Base-by-base conservation (phyloP, 2,797 vertebrate species). In the Siniperca obscura region DNA sequence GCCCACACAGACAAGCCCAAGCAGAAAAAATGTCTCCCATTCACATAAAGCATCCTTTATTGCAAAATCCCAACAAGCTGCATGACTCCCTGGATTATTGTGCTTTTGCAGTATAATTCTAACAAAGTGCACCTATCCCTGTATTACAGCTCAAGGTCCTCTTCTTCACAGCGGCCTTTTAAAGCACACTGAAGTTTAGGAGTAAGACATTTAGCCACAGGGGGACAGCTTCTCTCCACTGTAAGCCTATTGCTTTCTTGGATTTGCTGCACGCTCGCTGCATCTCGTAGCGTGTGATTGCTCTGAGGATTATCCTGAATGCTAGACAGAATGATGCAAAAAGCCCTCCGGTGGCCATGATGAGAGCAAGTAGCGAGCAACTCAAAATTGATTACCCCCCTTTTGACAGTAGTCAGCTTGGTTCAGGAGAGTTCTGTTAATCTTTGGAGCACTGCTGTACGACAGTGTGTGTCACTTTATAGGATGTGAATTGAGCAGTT, bases 271-370 rank as follows among this genome's bases (percentile, higher is more conserved):
- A 77, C 71, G 68, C 91, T 88, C 56, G 69, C 92, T 89, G 90
- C 90, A 91, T 93, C 91, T 93, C 86, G 89, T 90, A 90, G 91
- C 90, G 87, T 93, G 92, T 91, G 91, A 94, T 95, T 94, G 93
- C 90, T 92, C 85, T 59, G 89, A 92, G 94, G 94, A 94, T 94
- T 93, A 94, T 92, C 92, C 89, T 44, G 71, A 90, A 94, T 71
- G 89, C 90, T 74, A 87, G 85, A 90, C 88, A 90, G 93, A 93
- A 90, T 89, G 89, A 93, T 92, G 89, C 91, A 94, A 91, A 92
- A 90, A 91, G 90, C 91, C 91, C 91, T 90, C 90, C 89, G 88
- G 89, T 89, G 91, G 92, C 93, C 85, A 71, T 87, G 89, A 92
- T 85, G 89, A 91, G 92, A 90, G 88, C 86, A 87, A 70, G 87